Evolutionary conservation across 2,888 invertebrate species (phyloP).

Genomic region (Sycophila texana): DNA sequence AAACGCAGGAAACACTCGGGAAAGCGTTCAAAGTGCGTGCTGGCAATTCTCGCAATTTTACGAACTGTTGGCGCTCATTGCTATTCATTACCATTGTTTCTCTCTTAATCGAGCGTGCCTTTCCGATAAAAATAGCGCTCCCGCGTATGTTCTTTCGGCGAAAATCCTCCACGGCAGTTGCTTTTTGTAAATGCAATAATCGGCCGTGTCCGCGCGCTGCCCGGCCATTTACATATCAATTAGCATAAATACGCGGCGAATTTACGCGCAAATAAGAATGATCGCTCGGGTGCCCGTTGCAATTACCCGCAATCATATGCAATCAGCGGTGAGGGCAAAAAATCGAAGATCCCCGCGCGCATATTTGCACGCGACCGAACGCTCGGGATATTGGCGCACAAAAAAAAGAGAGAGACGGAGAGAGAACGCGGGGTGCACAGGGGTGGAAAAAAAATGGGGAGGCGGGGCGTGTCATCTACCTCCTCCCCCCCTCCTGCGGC

Average conservation of each 20-base stretch:
- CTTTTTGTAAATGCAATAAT: no score
- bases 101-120: no score
- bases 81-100: background rate
- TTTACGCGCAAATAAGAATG: background rate
- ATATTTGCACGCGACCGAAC: slow-evolving; percentile 37
- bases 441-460: background rate
- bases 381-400: background rate
- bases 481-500: background rate
- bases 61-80: background rate
- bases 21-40: background rate
- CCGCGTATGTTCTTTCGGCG: no score
- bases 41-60: slow-evolving; percentile 14
- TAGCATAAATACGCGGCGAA: background rate
- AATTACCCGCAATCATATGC: slow-evolving; percentile 23
- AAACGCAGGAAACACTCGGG: background rate
- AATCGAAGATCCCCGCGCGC: background rate
- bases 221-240: slow-evolving; percentile 11
- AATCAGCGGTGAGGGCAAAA: background rate
- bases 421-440: background rate
- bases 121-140: no score
- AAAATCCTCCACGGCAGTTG: no score
- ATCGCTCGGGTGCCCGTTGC: background rate
- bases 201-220: no score
- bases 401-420: background rate
- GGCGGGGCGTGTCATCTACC: background rate